Conservation (phyloP, 2,888 invertebrate species). For the Cyaniris semiargus region DNA sequence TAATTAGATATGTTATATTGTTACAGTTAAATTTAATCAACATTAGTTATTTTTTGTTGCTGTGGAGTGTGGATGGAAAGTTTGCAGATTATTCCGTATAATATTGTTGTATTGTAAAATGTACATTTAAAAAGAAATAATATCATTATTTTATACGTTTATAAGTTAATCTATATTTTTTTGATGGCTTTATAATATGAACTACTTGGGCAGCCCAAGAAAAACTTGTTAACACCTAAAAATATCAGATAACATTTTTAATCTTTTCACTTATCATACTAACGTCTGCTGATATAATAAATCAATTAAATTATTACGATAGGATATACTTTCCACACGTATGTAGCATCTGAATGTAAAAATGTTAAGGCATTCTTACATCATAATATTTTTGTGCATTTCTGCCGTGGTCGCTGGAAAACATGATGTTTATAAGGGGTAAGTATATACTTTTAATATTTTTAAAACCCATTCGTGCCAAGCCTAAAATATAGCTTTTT, state of each 20-base stretch:
- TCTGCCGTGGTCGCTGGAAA: slow-evolving; percentile 14
- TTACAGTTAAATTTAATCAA: no score
- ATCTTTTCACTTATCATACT: background rate
- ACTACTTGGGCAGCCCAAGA: background rate
- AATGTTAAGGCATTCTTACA: background rate
- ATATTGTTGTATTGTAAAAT: no score
- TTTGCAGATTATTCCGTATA: no score
- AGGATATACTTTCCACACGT: background rate
- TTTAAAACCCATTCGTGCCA: no score
- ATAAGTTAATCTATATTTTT: no score
- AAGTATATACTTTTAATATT: background rate
- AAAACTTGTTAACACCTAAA: background rate
- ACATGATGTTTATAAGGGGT: slow-evolving; percentile 25
- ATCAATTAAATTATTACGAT: background rate
- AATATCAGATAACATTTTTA: background rate
- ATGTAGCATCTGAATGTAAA: background rate
- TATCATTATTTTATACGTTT: no score
- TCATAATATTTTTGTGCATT: background rate
- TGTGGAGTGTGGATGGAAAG: no score
- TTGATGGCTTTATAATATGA: no score
- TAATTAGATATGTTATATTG: no score
- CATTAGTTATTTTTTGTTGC: no score
- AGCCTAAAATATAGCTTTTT: no score
- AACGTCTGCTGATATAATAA: background rate
- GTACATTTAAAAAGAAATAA: no score